phyloP scores from a whole-genome alignment of 2,113 vertebrate species.

The Syngnathus floridae region DNA sequence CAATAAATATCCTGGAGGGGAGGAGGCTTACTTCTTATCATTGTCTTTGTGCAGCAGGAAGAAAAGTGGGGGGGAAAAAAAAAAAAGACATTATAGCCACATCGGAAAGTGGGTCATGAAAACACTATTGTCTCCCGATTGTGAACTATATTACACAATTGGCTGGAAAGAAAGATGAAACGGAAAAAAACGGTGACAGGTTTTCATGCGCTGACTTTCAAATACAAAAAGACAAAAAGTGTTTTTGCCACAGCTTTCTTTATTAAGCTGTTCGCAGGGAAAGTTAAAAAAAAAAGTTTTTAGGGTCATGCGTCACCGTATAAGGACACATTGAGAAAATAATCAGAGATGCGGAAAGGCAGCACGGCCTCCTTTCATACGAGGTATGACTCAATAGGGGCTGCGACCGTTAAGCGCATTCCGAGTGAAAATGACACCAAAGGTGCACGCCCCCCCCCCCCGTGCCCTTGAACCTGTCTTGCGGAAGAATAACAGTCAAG shows the following conservation, averaged over 20 bases:
- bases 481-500: neutral
- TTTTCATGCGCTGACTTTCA: neutral
- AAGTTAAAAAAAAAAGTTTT: no score
- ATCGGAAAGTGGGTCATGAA: constrained; percentile 49
- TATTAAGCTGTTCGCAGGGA: no score
- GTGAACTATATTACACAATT: constrained; percentile 29
- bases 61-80: neutral
- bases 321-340: neutral
- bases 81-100: constrained; percentile 43
- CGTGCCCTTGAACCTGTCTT: neutral
- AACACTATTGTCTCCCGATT: constrained; percentile 27
- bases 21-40: constrained; percentile 37
- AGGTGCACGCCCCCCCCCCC: neutral
- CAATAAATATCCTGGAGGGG: constrained; percentile 56
- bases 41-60: constrained; percentile 34
- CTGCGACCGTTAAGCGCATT: no score
- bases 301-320: neutral
- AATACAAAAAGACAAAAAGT: no score
- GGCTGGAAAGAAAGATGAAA: neutral
- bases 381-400: neutral
- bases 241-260: no score
- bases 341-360: neutral
- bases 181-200: neutral
- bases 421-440: neutral
- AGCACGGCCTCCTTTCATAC: neutral